These are phyloP conservation scores for Lepisosteus oculatus DNA, from an alignment of 2,113 vertebrate species.

Conservation along the genomic window DNA sequence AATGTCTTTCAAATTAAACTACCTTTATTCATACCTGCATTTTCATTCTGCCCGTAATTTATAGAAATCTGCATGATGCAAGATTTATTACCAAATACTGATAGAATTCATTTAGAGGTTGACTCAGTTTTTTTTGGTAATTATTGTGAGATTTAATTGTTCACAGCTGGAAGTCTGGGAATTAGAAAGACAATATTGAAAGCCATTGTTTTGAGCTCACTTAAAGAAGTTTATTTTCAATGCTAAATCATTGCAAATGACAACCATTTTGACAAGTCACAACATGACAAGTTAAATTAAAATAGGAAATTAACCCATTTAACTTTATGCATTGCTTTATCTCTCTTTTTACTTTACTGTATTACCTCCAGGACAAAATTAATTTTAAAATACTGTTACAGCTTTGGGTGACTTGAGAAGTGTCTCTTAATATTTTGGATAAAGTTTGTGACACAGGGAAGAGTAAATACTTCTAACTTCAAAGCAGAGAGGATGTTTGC, in stretches of 20 bases:
- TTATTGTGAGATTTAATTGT: constrained; percentile 61
- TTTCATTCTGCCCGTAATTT: constrained; percentile 56
- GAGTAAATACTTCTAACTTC: too few species aligned
- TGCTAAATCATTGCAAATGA: constrained; percentile 53
- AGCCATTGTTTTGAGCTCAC: constrained; percentile 49
- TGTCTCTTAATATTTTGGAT: too few species aligned
- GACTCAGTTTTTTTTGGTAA: constrained; percentile 43
- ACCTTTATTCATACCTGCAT: constrained; percentile 79
- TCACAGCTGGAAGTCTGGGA: constrained; percentile 38
- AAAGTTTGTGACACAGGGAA: too few species aligned
- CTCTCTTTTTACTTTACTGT: constrained; percentile 5
- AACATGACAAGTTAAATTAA: constrained; percentile 19
- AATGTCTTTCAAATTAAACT: constrained; percentile 74
- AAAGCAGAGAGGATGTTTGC: too few species aligned
- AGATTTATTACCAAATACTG: constrained; percentile 51
- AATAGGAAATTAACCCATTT: too few species aligned
- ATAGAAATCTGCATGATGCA: constrained; percentile 56
- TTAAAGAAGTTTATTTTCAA: constrained; percentile 48
- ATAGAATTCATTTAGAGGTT: constrained; percentile 44
- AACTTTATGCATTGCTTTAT: constrained; percentile 48
- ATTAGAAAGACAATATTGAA: constrained; percentile 54
- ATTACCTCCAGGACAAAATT: too few species aligned
- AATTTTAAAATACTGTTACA: too few species aligned
- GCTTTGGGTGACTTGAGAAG: too few species aligned
- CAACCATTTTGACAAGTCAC: constrained; percentile 36